Evolutionary conservation across 2,113 vertebrate genomes (phyloP).

Genomic region (Sminthopsis crassicaudata): DNA sequence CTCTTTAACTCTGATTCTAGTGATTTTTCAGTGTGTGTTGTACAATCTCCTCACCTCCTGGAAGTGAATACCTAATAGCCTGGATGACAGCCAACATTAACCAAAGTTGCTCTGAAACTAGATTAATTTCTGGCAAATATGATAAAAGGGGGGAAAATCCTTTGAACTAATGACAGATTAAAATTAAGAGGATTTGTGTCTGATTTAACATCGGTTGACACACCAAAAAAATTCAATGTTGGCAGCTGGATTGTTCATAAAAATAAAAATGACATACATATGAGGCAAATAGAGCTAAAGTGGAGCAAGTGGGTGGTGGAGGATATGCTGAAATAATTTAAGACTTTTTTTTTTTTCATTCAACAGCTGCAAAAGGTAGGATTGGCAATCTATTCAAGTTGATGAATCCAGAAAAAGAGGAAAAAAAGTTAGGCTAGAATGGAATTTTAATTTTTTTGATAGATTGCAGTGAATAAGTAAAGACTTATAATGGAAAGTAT

Average conservation of each 20-base stretch:
- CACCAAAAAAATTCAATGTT: conserved; percentile 65
- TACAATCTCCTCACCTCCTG: neutral
- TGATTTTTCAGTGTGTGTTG: neutral
- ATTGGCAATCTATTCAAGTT: neutral
- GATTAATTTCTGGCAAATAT: neutral
- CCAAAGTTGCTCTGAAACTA: neutral
- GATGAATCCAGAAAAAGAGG: neutral
- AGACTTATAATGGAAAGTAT: neutral
- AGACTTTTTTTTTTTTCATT: neutral
- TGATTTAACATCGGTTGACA: conserved; percentile 63
- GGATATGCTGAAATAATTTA: conserved; percentile 45
- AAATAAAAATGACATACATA: conserved; percentile 58
- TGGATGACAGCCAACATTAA: neutral
- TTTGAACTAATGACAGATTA: conserved; percentile 57
- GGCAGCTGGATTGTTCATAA: conserved; percentile 61
- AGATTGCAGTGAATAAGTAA: neutral
- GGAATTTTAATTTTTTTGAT: neutral
- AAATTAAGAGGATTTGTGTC: conserved; percentile 63
- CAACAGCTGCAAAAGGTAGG: neutral
- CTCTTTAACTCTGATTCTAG: neutral
- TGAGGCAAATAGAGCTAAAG: conserved; percentile 62
- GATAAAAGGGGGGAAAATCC: neutral
- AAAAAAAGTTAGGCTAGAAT: neutral
- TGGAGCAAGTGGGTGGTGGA: conserved; percentile 50
- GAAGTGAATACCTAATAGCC: neutral